Evolutionary conservation across 2,888 invertebrate genomes (phyloP).

Genomic region (Daptonema setosum): DNA sequence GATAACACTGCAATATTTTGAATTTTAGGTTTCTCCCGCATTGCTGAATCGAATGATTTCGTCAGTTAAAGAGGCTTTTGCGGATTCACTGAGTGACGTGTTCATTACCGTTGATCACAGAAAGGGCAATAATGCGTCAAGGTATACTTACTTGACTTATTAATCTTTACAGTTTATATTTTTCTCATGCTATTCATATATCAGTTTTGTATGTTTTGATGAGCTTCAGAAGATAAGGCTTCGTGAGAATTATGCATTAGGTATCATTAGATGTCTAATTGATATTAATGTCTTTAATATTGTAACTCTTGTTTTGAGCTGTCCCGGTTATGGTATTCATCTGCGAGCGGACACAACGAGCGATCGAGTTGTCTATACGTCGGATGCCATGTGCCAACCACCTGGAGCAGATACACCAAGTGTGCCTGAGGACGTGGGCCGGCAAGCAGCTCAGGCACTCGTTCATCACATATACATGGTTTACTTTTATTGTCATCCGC

Average conservation of each 20-base stretch:
- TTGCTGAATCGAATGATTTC: slow-evolving; percentile 40
- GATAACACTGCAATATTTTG: background rate
- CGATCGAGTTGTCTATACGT: slow-evolving; percentile 19
- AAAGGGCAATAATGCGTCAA: too few species aligned
- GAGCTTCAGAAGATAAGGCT: too few species aligned
- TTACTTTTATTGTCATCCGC: slow-evolving; percentile 3
- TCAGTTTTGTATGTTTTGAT: too few species aligned
- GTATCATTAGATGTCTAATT: too few species aligned
- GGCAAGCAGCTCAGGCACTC: slow-evolving; percentile 52
- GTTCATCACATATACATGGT: slow-evolving; percentile 60
- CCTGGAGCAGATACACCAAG: slow-evolving; percentile 21
- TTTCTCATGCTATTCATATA: too few species aligned
- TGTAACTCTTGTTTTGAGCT: too few species aligned
- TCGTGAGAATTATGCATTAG: too few species aligned
- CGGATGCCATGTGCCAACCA: slow-evolving; percentile 22
- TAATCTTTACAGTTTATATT: too few species aligned
- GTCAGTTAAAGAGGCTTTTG: slow-evolving; percentile 64
- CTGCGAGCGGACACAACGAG: slow-evolving; percentile 76
- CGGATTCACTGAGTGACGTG: slow-evolving; percentile 77
- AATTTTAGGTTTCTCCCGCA: background rate
- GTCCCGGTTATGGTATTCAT: slow-evolving; percentile 60
- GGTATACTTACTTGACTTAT: too few species aligned
- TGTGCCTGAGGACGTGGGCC: slow-evolving; percentile 79
- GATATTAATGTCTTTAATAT: too few species aligned
- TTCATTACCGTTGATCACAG: slow-evolving; percentile 82